Base-by-base conservation (phyloP, 2,888 invertebrate species). In the Nemoura dubitans region DNA sequence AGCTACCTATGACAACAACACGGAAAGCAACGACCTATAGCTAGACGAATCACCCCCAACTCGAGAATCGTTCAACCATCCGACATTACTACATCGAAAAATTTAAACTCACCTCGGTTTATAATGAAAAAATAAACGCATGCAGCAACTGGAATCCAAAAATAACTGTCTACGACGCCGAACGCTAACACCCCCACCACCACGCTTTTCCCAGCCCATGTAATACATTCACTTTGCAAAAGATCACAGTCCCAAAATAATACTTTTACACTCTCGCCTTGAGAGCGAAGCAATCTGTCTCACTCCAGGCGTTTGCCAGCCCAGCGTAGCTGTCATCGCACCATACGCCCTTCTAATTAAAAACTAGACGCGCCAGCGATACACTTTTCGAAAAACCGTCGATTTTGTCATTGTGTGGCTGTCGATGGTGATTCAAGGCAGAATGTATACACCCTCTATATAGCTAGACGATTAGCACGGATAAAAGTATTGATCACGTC, bases 171-270 rank as follows among this genome's bases (percentile, higher is more conserved):
- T 59, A 21, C 59, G 59, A 21, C 59, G 59, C 14, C 21, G 59
- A 59, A 59, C 1, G 59, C 59, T 16, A 21, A 21, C 59, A 59
- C 59, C 21, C 59, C 59, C 59, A 59, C 59, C 59, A 59, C 36
- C 14, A 59, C 28, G 28, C 27, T 78, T 26, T 26, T 78, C 27
- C 26, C 26, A 14, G 27, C 28, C 78, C 28, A 27, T 28, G 26
- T 27, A 26, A 78, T 78, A 78, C 78, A 78, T 42, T 36, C 36
- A 78, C 85, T 36, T 36, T 26, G 26, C 14, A 28, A 76, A 26
- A n/a, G 78, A 36, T 76, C 76, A 76, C 26, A 86, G 27, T 86
- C 77, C 43, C 76, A 78, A 86, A 83, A 83, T 76, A 83, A n/a
- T 76, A 36, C 83, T 77, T 78, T 86, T 76, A 78, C 81, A 86